Percentiles rank a stretch among this genome's conserved stretches.
Evolutionary conservation across 2,113 vertebrate species (phyloP).

Genomic region (Larimichthys crocea): DNA sequence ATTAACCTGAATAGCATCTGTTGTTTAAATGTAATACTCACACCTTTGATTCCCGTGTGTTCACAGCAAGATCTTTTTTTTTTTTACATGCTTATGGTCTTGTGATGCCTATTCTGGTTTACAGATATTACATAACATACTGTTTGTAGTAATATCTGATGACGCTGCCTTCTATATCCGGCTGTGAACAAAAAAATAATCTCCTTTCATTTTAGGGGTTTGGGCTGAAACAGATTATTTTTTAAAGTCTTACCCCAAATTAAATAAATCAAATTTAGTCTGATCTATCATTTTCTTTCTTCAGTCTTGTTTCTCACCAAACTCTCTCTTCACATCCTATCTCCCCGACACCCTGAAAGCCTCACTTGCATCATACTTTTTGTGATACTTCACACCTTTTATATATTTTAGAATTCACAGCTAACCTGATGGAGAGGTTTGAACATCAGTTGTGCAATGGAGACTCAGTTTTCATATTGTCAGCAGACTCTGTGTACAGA

Average conservation of each 20-base stretch:
- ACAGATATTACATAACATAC: conserved; percentile 12
- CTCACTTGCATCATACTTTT: background rate
- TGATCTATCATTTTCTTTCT: background rate
- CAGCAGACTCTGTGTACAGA: conserved; percentile 7
- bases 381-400: conserved; percentile 16
- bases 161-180: background rate
- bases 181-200: background rate
- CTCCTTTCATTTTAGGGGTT: background rate
- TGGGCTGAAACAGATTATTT: background rate
- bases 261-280: background rate
- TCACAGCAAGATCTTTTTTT: background rate
- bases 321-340: background rate
- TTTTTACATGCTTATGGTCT: conserved; percentile 7
- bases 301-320: background rate
- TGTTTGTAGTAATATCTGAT: conserved; percentile 6
- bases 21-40: too few relatives aligned
- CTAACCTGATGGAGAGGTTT: conserved; percentile 17
- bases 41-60: too few relatives aligned
- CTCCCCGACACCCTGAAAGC: conserved; percentile 1
- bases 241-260: background rate
- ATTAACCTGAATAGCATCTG: conserved; percentile 16
- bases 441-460: conserved; percentile 4
- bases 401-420: conserved; percentile 31
- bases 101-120: background rate
- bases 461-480: conserved; percentile 30